Evolutionary conservation across 1,140 invertebrate genomes (phyloP), one percentile per base, ranked within the genome.

Genomic region (Leptoteleia sp.): DNA sequence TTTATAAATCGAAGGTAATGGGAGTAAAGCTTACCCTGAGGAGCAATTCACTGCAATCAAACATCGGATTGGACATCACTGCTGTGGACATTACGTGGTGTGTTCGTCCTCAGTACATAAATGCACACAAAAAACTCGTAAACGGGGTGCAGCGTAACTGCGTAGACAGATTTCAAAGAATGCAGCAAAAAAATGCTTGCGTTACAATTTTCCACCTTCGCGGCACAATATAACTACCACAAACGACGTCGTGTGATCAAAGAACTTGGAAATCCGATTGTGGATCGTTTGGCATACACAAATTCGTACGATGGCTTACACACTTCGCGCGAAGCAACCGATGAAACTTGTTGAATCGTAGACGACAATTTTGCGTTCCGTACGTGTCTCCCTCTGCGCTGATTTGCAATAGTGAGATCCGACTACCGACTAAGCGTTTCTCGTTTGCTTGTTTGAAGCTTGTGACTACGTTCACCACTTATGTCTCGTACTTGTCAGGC

Each of bases 21-120:
- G n/a, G n/a, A n/a, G n/a, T n/a, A 48, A 16, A 40, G 59, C 37
- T 85, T 83, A 88, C 87, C 83, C 87, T 87, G 27, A 89, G 84
- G 1, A 89, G 71, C 75, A 85, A 81, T 43, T 89, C 87, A 72
- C 54, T 76, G 71, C 86, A 88, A 54, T 89, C 87, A 76, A 87
- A 89, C 79, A 87, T 88, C 4, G 86, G 79, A 40, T 73, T 89
- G 81, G 83, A 86, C 87, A 89, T 87, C 38, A 88, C 87, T 64
- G 85, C 88, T 4, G 88, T 86, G 68, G 88, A 88, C 87, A 89
- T 89, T 38, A n/a, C n/a, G n/a, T n/a, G n/a, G n/a, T n/a, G n/a
- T n/a, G n/a, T n/a, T 81, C 83, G 37, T 57, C 13, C 33, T 76
- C 59, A 79, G 76, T 45, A 52, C 57, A 64, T 79, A 68, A 79